Evolutionary conservation across 2,113 vertebrate species (phyloP).

Genomic region (Condylura cristata): DNA sequence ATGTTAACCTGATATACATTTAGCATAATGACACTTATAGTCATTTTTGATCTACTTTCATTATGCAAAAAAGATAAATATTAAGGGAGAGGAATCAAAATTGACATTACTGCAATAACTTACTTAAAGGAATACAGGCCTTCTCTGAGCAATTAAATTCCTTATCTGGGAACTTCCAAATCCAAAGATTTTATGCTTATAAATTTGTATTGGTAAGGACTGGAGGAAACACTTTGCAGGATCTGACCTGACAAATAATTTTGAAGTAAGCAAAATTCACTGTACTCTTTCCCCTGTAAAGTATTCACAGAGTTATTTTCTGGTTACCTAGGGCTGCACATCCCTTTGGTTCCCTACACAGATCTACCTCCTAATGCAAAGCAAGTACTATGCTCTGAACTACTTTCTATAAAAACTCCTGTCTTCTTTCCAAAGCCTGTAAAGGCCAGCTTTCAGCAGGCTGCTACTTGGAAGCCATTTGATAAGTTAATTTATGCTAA

Average conservation of each 20-base stretch:
- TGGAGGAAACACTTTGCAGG: slow-evolving; percentile 19
- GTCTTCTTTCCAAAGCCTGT: slow-evolving; percentile 17
- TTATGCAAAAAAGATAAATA: slow-evolving; percentile 17
- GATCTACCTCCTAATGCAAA: neutral
- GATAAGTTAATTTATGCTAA: slow-evolving; percentile 54
- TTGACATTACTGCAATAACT: neutral
- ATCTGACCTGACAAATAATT: slow-evolving; percentile 46
- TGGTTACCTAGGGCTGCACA: neutral
- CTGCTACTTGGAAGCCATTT: slow-evolving; percentile 43
- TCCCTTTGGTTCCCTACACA: neutral
- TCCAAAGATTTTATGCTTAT: slow-evolving; percentile 22
- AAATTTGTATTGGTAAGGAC: neutral
- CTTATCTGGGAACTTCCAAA: slow-evolving; percentile 41
- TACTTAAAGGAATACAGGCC: neutral
- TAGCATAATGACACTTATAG: neutral
- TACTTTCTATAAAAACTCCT: neutral
- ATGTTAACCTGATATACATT: slow-evolving; percentile 2
- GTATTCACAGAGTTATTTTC: neutral
- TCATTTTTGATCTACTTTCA: neutral
- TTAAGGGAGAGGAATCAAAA: slow-evolving; percentile 31
- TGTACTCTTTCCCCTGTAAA: slow-evolving; percentile 2
- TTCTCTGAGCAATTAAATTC: slow-evolving; percentile 7
- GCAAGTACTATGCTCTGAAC: neutral
- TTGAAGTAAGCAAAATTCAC: slow-evolving; percentile 51
- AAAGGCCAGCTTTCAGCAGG: neutral